phyloP scores from a whole-genome alignment of 2,113 vertebrate genomes.

The Alouatta palliata region DNA sequence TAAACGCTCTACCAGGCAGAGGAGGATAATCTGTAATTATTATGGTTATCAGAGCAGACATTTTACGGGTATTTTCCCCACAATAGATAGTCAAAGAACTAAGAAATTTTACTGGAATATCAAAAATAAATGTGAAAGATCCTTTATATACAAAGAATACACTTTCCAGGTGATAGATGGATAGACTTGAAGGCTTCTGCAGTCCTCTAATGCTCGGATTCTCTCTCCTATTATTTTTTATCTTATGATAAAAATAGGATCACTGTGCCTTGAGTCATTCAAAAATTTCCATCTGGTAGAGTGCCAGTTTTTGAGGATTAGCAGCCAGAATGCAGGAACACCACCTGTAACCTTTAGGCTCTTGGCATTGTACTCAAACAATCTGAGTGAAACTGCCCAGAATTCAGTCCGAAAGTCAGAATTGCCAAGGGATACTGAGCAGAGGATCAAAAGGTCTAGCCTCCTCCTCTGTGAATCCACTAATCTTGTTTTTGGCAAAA shows the following conservation, averaged over 20 bases:
- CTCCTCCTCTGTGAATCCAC: neutral
- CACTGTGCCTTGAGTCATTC: neutral
- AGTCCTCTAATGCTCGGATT: neutral
- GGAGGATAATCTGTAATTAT: neutral
- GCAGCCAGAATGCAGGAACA: neutral
- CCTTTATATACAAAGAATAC: neutral
- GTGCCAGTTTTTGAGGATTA: neutral
- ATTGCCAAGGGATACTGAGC: neutral
- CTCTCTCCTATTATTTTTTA: neutral
- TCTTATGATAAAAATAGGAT: neutral
- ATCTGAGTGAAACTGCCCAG: slow-evolving; percentile 14
- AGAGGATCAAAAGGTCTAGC: slow-evolving; percentile 52
- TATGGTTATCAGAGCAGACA: neutral
- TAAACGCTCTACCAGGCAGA: neutral
- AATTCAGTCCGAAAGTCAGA: slow-evolving; percentile 6
- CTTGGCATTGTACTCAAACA: neutral
- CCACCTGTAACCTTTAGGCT: neutral
- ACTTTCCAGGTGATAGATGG: neutral
- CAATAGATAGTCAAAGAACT: neutral
- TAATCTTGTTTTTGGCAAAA: slow-evolving; percentile 26
- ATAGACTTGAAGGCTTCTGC: neutral
- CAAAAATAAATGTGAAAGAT: neutral
- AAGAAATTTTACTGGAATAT: neutral
- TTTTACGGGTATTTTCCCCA: neutral
- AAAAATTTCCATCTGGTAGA: neutral